Base-by-base conservation (phyloP, 2,113 vertebrate species). In the Nicator chloris region DNA sequence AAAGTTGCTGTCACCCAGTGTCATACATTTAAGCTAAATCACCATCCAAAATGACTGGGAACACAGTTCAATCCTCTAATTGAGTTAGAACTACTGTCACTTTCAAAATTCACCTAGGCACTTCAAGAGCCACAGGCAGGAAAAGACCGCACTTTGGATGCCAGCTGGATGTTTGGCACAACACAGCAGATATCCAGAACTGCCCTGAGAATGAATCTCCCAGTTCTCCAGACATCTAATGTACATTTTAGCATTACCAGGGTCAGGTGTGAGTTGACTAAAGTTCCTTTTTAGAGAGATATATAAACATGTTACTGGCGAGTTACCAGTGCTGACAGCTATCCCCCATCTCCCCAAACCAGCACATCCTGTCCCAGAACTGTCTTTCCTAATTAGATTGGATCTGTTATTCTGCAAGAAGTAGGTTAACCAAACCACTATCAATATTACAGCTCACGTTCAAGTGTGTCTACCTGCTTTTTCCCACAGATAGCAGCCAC, bases 401-500 rank as follows among this genome's bases (percentile, higher is more conserved):
- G 72, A 69, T 66, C 26, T 54, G 59, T 73, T 95, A 80, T 33
- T 82, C 54, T 70, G 42, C 37, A 90, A 78, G 26, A 91, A 92
- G 63, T 82, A 90, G 94, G 86, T 80, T 96, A 95, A 79, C 70
- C 63, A 94, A 92, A 73, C 33, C 63, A 90, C 39, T 91, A 66
- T 47, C 82, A 86, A 50, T 80, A 82, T 66, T 59, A 90, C 42
- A 63, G 30, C 42, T 69, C 66, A 70, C 2, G 0, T 59, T 66
- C 19, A 69, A 95, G 39, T 23, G 31, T 18, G 4, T 37, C 93
- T 56, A 51, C 57, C 73, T 89, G 70, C 27, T 85, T 76, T 54
- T 68, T 44, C 59, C 53, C 42, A 42, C 4, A 10, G 30, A 51
- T 4, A 87, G 40, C 20, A 85, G n/a, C 15, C 6, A 5, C 1